Conservation (phyloP, 1,140 invertebrate species). For the Sycophaga agraensis region DNA sequence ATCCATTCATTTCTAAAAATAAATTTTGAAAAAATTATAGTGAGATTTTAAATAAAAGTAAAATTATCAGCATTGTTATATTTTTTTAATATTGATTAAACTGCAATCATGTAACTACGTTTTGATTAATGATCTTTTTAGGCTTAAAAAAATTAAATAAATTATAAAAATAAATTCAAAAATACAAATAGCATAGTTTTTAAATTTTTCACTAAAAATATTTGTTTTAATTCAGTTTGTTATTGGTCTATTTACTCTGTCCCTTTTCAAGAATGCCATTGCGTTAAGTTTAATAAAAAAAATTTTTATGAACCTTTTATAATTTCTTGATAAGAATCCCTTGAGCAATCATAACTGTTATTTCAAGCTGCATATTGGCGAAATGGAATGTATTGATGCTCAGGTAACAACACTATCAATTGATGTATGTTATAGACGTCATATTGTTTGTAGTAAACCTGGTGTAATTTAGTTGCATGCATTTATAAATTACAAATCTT, state of each 20-base stretch:
- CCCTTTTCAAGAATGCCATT: constrained; percentile 2
- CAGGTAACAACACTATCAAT: constrained; percentile 57
- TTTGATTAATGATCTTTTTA: too few species aligned
- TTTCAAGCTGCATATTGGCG: constrained; percentile 64
- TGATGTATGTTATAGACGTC: constrained; percentile 22
- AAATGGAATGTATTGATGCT: constrained; percentile 66
- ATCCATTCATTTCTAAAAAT: too few species aligned
- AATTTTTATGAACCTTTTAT: constrained; percentile 14
- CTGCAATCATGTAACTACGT: too few species aligned
- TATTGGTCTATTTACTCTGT: constrained; percentile 26
- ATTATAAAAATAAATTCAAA: too few species aligned
- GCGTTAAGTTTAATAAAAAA: not conserved
- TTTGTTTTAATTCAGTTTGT: constrained; percentile 19
- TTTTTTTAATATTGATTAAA: too few species aligned
- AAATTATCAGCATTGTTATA: not conserved
- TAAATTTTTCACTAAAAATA: not conserved
- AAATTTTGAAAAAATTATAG: not conserved
- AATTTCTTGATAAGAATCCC: constrained; percentile 10
- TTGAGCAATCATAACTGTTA: constrained; percentile 39
- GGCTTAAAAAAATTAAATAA: too few species aligned
- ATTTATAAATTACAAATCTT: not conserved
- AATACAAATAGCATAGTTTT: not conserved
- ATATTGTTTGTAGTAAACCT: constrained; percentile 18
- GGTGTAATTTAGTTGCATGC: constrained; percentile 26
- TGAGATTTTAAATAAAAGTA: too few species aligned